phyloP scores from a whole-genome alignment of 1,140 invertebrate genomes.

The Drosophila nigrodunni region DNA sequence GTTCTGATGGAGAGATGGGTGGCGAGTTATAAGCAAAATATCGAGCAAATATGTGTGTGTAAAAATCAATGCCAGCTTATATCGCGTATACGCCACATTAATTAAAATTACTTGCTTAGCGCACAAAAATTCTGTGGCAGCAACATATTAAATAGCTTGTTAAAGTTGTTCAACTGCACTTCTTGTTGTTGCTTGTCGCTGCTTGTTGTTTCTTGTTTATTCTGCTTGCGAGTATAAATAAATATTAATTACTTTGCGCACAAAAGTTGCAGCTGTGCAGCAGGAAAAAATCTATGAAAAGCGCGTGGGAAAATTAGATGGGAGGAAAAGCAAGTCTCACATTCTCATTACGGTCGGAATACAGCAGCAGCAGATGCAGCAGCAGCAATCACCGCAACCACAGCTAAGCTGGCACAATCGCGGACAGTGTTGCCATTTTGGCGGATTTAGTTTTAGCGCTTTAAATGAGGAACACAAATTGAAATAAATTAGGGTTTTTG shows the following conservation, averaged over 20 bases:
- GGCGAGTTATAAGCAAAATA: too few relatives aligned
- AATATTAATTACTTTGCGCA: constrained; percentile 79
- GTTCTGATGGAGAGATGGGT: constrained; percentile 85
- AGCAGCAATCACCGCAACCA: too few relatives aligned
- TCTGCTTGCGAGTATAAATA: constrained; percentile 58
- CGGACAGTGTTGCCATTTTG: too few relatives aligned
- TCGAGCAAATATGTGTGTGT: not conserved
- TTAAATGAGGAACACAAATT: too few relatives aligned
- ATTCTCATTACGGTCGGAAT: too few relatives aligned
- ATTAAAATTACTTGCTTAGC: constrained; percentile 66
- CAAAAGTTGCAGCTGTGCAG: constrained; percentile 57
- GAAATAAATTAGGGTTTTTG: too few relatives aligned
- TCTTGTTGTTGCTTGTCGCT: constrained; percentile 8
- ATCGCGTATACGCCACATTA: constrained; percentile 46
- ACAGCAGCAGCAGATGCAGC: too few relatives aligned
- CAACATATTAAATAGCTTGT: constrained; percentile 61
- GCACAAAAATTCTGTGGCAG: constrained; percentile 45
- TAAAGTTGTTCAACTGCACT: constrained; percentile 40
- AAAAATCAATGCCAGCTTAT: constrained; percentile 51
- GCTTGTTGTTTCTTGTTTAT: constrained; percentile 1
- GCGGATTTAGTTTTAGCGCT: too few relatives aligned
- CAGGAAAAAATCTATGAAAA: constrained; percentile 43
- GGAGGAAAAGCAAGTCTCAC: not conserved
- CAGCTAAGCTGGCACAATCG: too few relatives aligned
- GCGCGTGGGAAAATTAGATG: not conserved